Conservation (phyloP, 2,797 vertebrate species). For the Ctenopoma multispine region DNA sequence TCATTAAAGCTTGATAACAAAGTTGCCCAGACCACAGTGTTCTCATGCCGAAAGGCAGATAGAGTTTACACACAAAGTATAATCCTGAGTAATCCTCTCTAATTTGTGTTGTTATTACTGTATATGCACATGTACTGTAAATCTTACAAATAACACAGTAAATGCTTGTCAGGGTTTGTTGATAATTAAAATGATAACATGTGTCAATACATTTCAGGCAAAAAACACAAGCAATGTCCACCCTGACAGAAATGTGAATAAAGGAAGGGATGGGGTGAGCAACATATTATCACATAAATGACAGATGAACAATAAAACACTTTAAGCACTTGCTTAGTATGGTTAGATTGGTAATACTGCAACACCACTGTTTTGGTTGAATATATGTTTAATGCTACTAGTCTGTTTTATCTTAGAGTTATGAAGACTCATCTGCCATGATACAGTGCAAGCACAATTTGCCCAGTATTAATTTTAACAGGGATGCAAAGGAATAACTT, state of each 20-base stretch:
- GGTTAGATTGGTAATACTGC: neutral
- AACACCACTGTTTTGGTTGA: neutral
- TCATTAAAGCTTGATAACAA: too few relatives aligned
- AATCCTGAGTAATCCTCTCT: neutral
- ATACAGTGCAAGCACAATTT: too few relatives aligned
- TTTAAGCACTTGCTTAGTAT: neutral
- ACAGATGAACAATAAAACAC: slow-evolving; percentile 5
- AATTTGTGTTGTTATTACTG: neutral
- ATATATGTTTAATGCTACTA: too few relatives aligned
- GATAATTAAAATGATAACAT: neutral
- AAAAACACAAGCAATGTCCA: neutral
- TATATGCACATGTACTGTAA: neutral
- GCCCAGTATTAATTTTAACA: neutral
- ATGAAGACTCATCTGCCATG: too few relatives aligned
- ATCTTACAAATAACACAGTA: neutral
- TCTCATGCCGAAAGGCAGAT: neutral
- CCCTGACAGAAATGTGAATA: slow-evolving; percentile 25
- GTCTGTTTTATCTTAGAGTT: too few relatives aligned
- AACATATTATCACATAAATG: neutral
- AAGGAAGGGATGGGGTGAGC: neutral
- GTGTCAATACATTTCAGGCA: too few relatives aligned
- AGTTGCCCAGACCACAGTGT: neutral
- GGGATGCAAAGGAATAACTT: too few relatives aligned
- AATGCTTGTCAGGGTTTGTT: neutral
- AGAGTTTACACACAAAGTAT: neutral